Conservation (phyloP, 2,797 vertebrate species). For the Oryzias dopingdopingensis region DNA sequence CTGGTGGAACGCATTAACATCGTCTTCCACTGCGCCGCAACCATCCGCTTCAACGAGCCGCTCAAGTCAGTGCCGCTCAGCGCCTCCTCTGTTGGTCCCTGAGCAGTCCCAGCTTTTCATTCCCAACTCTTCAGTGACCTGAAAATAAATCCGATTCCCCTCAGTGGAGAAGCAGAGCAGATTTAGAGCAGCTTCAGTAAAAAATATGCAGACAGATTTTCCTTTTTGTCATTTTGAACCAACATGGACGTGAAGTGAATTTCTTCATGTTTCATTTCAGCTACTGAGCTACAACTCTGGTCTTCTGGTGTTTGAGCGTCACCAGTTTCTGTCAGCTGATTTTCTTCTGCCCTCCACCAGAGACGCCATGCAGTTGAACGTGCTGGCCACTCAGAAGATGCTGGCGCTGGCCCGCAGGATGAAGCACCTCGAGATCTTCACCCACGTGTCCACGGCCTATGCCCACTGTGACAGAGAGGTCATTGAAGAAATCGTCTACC, state of each 20-base stretch:
- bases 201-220: too few relatives aligned
- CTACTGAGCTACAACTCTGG: too few relatives aligned
- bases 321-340: too few relatives aligned
- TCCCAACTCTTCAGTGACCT: background rate
- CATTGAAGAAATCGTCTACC: conserved; percentile 93
- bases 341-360: conserved; percentile 56
- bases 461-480: conserved; percentile 92
- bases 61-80: conserved; percentile 81
- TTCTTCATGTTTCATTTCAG: too few relatives aligned
- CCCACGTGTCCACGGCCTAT: conserved; percentile 94
- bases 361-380: conserved; percentile 95
- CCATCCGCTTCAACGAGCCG: conserved; percentile 92
- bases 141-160: too few relatives aligned
- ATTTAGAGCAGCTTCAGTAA: too few relatives aligned
- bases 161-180: too few relatives aligned
- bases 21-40: conserved; percentile 96
- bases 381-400: conserved; percentile 91
- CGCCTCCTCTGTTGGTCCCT: too few relatives aligned
- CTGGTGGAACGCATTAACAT: conserved; percentile 84
- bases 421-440: conserved; percentile 91
- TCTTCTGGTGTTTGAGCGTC: too few relatives aligned
- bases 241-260: too few relatives aligned
- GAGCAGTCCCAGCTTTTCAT: background rate
- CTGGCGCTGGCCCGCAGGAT: conserved; percentile 87
- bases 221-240: too few relatives aligned